Percentiles rank a stretch among this genome's conserved stretches.
phyloP scores from a whole-genome alignment of 2,797 vertebrate genomes.

The Rhinophrynus dorsalis region DNA sequence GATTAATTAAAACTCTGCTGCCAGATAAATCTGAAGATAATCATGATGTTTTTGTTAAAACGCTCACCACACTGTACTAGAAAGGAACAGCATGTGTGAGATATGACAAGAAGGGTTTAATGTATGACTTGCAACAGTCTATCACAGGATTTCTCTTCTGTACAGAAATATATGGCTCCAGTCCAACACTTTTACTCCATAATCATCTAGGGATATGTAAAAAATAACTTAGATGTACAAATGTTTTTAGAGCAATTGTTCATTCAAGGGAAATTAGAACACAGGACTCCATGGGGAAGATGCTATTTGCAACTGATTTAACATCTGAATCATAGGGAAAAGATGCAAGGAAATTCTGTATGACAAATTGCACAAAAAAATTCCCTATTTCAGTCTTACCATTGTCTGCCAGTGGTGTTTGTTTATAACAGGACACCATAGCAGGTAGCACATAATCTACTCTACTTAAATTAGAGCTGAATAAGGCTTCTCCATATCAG shows the following conservation, averaged over 20 bases:
- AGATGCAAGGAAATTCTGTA: not conserved
- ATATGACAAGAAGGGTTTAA: too few species aligned
- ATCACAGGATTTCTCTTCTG: not conserved
- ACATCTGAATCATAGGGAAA: slow-evolving; percentile 29
- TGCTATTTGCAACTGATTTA: slow-evolving; percentile 14
- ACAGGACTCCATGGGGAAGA: slow-evolving; percentile 3
- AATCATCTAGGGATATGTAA: not conserved
- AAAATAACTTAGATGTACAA: not conserved
- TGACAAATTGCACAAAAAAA: not conserved
- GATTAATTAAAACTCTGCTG: not conserved
- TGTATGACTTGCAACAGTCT: too few species aligned
- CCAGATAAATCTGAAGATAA: not conserved
- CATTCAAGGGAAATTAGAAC: slow-evolving; percentile 38
- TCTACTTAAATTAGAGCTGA: too few species aligned
- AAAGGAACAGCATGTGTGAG: not conserved
- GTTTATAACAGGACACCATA: not conserved
- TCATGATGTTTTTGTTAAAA: not conserved
- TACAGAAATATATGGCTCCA: not conserved
- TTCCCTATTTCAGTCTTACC: not conserved
- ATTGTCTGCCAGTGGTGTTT: not conserved
- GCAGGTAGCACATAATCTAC: not conserved
- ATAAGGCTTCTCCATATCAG: too few species aligned
- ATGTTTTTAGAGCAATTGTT: slow-evolving; percentile 25
- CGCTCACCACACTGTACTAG: not conserved
- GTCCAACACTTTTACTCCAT: not conserved